Percentiles rank a stretch among this genome's conserved stretches.
Conservation (phyloP, 2,113 vertebrate genomes). For the Eubucco bourcierii region DNA sequence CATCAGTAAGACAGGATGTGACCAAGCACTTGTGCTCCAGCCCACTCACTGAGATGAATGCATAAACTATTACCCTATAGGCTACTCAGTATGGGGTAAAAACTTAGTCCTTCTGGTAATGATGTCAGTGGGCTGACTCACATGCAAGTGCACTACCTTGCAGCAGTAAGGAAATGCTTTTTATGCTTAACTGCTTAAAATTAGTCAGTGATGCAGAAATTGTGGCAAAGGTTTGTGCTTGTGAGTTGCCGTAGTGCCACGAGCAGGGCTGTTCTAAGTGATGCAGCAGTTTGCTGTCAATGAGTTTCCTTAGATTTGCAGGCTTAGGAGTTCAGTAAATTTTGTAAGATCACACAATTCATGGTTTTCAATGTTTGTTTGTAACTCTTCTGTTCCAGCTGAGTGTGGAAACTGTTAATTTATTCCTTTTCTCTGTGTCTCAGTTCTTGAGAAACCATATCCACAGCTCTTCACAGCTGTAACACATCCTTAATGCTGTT, state of each 20-base stretch:
- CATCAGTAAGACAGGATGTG: background rate
- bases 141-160: rapidly evolving
- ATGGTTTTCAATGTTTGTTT: background rate
- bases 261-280: background rate
- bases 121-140: background rate
- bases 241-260: background rate
- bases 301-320: background rate
- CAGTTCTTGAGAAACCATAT: background rate
- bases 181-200: background rate
- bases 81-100: background rate
- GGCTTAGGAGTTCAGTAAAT: background rate
- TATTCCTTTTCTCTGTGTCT: background rate
- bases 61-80: background rate
- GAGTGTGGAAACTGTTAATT: background rate
- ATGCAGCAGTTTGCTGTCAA: background rate
- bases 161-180: background rate
- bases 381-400: background rate
- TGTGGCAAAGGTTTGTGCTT: background rate
- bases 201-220: background rate
- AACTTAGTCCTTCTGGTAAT: background rate
- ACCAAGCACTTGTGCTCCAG: background rate
- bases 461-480: background rate
- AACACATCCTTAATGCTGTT: background rate
- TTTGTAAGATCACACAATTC: background rate
- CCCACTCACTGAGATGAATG: background rate